Evolutionary conservation across 2,797 vertebrate genomes (phyloP).

Genomic region (Chelon labrosus): DNA sequence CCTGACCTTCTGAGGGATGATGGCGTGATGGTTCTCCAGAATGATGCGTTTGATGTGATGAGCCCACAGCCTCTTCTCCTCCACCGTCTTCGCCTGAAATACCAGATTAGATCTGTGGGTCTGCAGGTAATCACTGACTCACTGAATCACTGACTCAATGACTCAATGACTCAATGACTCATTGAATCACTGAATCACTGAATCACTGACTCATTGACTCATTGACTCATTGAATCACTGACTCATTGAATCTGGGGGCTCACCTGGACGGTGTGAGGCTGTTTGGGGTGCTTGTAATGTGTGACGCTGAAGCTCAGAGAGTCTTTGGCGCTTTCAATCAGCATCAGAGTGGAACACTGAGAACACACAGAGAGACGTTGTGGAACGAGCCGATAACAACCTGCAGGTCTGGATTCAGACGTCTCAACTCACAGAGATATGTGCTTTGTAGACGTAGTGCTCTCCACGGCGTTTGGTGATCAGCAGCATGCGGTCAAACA

Average conservation of each 20-base stretch:
- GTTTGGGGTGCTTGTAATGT: constrained; percentile 94
- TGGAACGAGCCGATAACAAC: no score
- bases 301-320: constrained; percentile 93
- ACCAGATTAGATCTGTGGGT: neutral
- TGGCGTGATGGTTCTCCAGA: constrained; percentile 93
- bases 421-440: constrained; percentile 88
- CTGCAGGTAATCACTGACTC: no score
- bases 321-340: constrained; percentile 93
- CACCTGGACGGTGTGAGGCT: constrained; percentile 95
- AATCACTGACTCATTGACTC: no score
- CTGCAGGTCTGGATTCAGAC: no score
- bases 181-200: no score
- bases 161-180: no score
- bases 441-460: constrained; percentile 91
- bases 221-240: no score
- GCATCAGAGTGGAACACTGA: constrained; percentile 93
- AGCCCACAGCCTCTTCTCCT: constrained; percentile 94
- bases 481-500: constrained; percentile 92
- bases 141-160: neutral
- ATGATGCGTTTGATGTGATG: constrained; percentile 97
- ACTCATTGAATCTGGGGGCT: constrained; percentile 55
- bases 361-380: neutral
- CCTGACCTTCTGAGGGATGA: constrained; percentile 93
- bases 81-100: constrained; percentile 88
- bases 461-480: constrained; percentile 93